Evolutionary conservation across 2,888 invertebrate species (phyloP), one percentile per base, ranked within the genome.

Genomic region (Acheta domesticus): DNA sequence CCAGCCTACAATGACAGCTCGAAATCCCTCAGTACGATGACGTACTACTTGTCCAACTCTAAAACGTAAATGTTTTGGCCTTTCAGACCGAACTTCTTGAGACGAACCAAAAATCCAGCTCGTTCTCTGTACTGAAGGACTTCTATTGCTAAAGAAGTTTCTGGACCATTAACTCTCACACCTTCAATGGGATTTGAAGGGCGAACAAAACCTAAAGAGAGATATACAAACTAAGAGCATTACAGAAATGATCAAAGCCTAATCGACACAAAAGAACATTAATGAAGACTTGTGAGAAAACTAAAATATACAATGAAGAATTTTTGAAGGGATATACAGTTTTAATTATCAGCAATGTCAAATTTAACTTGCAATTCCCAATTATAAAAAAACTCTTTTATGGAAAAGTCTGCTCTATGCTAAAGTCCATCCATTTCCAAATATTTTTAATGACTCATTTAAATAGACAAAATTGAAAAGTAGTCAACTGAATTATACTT

Each of bases 1-100:
- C 90, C 89, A 90, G 73, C 89, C 89, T 74, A 89, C 85, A 77
- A 90, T 87, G 16, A 90, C 89, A 2, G 88, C 90, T 81, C 87
- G 83, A 81, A 88, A 89, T 48, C 87, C 87, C 84, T 86, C 86
- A 12, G 83, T 82, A 82, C 86, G 87, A 81, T 89, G 89, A 80
- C 84, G 83, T 73, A 89, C 85, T 49, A 90, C 89, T 84, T 90
- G 89, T 1, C 90, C 90, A 23, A 90, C 86, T 36, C 88, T 85
- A 83, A 85, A 90, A 77, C 86, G 85, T 3, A 90, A 86, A 77
- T 85, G 82, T 2, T 86, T 84, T 2, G 88, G 86, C 23, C 88
- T 84, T 14, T 85, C 85, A 77, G 83, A 84, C 78, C 89, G 83
- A 12, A 87, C 86, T 76, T 85, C 85, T 48, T 85, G 82, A 3